These are phyloP conservation scores for Lepus europaeus DNA, from an alignment of 2,113 vertebrate genomes.

Conservation along the genomic window DNA sequence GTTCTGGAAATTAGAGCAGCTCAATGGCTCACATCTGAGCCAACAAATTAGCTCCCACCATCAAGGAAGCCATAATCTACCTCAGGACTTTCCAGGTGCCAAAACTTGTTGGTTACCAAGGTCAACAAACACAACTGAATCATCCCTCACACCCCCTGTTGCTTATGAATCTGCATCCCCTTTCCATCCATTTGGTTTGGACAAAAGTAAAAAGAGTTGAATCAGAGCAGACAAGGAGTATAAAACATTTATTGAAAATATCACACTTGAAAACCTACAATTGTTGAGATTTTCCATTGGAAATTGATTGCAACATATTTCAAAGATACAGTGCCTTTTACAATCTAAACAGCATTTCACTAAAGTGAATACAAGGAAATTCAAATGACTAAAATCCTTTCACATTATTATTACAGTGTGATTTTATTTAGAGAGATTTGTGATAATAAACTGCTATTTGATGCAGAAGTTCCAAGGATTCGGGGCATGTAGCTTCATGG, in stretches of 20 bases:
- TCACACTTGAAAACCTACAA: conserved; percentile 44
- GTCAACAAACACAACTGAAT: neutral
- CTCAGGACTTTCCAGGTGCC: neutral
- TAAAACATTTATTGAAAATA: conserved; percentile 35
- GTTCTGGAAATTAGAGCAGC: neutral
- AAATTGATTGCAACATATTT: conserved; percentile 42
- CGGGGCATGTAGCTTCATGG: neutral
- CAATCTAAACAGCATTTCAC: conserved; percentile 48
- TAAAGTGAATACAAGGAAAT: conserved; percentile 44
- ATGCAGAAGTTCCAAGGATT: neutral
- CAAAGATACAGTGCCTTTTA: neutral
- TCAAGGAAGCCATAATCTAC: neutral
- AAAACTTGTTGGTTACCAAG: neutral
- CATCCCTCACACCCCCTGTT: neutral
- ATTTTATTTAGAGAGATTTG: conserved; percentile 49
- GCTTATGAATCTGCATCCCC: neutral
- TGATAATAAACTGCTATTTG: conserved; percentile 22
- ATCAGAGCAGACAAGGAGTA: neutral
- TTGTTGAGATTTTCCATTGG: neutral
- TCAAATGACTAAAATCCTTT: conserved; percentile 24
- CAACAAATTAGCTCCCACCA: neutral
- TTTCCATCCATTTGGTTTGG: neutral
- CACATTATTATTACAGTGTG: neutral
- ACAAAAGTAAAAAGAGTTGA: neutral
- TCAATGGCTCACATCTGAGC: neutral